Evolutionary conservation across 2,113 vertebrate species (phyloP).

Genomic region (Elgaria multicarinata): DNA sequence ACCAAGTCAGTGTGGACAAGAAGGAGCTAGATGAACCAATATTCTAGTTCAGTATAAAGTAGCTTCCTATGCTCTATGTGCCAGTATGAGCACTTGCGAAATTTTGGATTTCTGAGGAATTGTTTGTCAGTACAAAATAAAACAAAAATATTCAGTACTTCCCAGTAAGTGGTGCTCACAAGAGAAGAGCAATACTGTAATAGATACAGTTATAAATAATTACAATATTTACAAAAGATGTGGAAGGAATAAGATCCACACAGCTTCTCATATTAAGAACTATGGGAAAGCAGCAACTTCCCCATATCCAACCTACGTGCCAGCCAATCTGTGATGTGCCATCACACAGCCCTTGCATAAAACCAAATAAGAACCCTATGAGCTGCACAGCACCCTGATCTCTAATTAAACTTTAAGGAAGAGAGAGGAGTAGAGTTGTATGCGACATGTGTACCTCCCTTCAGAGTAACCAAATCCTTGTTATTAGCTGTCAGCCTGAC

Average conservation of each 20-base stretch:
- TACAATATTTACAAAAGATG: not conserved
- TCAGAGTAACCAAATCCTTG: constrained; percentile 18
- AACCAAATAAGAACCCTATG: not conserved
- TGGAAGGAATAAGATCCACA: not conserved
- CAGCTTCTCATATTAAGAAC: not conserved
- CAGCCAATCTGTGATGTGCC: not conserved
- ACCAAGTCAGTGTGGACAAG: not conserved
- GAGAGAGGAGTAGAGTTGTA: constrained; percentile 23
- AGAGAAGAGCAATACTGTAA: not conserved
- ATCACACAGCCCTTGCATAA: not conserved
- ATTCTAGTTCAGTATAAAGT: not conserved
- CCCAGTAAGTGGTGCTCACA: not conserved
- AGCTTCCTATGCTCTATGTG: not conserved
- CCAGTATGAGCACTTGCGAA: too few relatives aligned
- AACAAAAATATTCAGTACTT: not conserved
- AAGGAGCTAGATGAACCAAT: not conserved
- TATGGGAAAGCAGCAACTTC: not conserved
- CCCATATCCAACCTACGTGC: too few relatives aligned
- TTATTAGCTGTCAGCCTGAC: constrained; percentile 23
- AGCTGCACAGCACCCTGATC: not conserved
- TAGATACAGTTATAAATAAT: too few relatives aligned
- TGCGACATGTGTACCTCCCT: not conserved
- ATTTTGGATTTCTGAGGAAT: not conserved
- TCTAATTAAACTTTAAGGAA: constrained; percentile 47
- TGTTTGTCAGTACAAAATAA: not conserved